Conservation (phyloP, 2,888 invertebrate species). For the Polydrusus pterygomalis region DNA sequence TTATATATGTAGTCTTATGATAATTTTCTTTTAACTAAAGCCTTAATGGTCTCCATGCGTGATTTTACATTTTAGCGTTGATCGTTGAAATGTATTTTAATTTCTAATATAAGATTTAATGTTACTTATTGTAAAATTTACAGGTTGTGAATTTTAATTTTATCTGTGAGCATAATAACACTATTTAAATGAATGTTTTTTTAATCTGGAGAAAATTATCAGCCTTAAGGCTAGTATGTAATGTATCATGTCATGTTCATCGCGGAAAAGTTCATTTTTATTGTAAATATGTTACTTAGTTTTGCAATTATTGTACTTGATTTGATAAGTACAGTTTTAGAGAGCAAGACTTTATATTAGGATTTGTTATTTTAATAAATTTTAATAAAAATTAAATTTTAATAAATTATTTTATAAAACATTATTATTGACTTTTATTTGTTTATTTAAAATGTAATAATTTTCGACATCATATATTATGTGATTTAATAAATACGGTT, state of each 20-base stretch:
- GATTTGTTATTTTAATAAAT: slow-evolving; percentile 51
- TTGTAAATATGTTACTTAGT: slow-evolving; percentile 25
- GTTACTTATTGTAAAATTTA: too few relatives aligned
- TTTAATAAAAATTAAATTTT: slow-evolving; percentile 46
- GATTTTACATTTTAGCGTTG: not conserved
- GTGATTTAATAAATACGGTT: too few relatives aligned
- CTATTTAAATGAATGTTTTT: not conserved
- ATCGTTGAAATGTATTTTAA: not conserved
- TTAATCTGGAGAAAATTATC: slow-evolving; percentile 18
- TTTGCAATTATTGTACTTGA: slow-evolving; percentile 27
- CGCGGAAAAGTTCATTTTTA: not conserved
- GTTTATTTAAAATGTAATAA: not conserved
- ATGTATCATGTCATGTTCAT: slow-evolving; percentile 43
- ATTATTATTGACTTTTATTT: slow-evolving; percentile 17
- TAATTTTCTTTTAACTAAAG: slow-evolving; percentile 3
- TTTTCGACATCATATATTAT: too few relatives aligned
- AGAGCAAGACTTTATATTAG: slow-evolving; percentile 49
- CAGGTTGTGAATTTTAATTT: not conserved
- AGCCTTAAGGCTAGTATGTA: slow-evolving; percentile 15
- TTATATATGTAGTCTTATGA: slow-evolving; percentile 2
- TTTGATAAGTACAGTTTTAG: slow-evolving; percentile 28
- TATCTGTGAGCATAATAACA: not conserved
- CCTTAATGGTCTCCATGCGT: not conserved
- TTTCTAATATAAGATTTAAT: not conserved
- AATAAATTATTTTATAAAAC: slow-evolving; percentile 53